These are phyloP conservation scores for Zaprionus taronus DNA, from an alignment of 1,140 invertebrate genomes.

Conservation along the genomic window DNA sequence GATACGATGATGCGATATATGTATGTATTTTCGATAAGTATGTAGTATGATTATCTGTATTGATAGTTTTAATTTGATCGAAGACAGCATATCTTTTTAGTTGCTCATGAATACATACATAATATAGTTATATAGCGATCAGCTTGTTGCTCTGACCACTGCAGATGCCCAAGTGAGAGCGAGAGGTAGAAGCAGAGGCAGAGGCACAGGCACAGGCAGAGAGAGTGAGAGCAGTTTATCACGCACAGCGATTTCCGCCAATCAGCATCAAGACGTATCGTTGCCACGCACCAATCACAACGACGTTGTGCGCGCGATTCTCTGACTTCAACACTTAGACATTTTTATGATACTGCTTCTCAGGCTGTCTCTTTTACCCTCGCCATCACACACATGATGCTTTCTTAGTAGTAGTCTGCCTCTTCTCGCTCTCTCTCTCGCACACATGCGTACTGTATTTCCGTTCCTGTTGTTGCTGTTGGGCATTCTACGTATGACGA, in stretches of 20 bases:
- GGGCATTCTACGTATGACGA: slow-evolving; percentile 34
- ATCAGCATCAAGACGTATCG: slow-evolving; percentile 53
- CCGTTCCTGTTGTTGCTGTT: slow-evolving; percentile 16
- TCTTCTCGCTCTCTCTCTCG: not conserved
- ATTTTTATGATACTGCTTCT: slow-evolving; percentile 26
- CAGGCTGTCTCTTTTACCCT: slow-evolving; percentile 20
- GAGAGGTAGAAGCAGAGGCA: not conserved
- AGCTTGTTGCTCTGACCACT: too few relatives aligned
- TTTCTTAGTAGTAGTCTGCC: not conserved
- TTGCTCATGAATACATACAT: too few relatives aligned
- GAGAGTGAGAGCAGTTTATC: slow-evolving; percentile 16
- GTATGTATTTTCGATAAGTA: too few relatives aligned
- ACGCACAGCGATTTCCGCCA: slow-evolving; percentile 54
- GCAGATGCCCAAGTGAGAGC: not conserved
- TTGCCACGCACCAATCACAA: slow-evolving; percentile 64
- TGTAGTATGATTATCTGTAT: too few relatives aligned
- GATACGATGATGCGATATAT: too few relatives aligned
- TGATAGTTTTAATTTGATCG: too few relatives aligned
- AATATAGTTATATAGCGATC: too few relatives aligned
- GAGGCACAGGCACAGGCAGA: not conserved
- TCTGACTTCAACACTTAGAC: slow-evolving; percentile 48
- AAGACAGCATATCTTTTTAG: too few relatives aligned
- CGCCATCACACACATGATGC: slow-evolving; percentile 10
- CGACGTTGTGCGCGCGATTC: slow-evolving; percentile 4
- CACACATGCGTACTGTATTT: slow-evolving; percentile 1